These are phyloP conservation scores for Macropis europaea DNA, from an alignment of 2,888 invertebrate genomes.

Conservation along the genomic window DNA sequence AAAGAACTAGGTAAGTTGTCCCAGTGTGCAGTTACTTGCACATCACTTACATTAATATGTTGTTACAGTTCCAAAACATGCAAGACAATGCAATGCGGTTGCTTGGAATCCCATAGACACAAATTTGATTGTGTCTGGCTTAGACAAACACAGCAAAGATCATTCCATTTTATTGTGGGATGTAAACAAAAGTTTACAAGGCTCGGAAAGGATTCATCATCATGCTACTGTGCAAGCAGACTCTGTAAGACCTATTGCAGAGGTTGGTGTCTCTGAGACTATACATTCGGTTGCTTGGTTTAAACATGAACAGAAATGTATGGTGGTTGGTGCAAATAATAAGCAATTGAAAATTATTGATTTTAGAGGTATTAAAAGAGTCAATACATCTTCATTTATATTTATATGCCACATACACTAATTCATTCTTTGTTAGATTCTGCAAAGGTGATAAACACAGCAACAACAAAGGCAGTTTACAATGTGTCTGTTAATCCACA, in stretches of 20 bases:
- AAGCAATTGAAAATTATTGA: conserved; percentile 94
- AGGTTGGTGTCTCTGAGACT: conserved; percentile 91
- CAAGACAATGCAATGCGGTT: conserved; percentile 91
- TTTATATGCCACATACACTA: conserved; percentile 19
- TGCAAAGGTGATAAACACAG: conserved; percentile 85
- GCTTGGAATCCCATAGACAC: conserved; percentile 93
- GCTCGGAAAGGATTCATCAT: conserved; percentile 75
- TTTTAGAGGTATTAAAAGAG: conserved; percentile 86
- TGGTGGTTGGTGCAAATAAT: conserved; percentile 94
- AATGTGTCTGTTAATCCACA: conserved; percentile 91
- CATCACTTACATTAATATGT: conserved; percentile 2
- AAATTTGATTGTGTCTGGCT: conserved; percentile 91
- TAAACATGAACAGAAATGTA: conserved; percentile 85
- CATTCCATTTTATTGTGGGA: conserved; percentile 96
- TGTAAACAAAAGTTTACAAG: conserved; percentile 82
- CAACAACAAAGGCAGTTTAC: conserved; percentile 90
- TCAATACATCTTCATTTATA: neutral
- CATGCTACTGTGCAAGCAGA: conserved; percentile 80
- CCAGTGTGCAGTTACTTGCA: neutral
- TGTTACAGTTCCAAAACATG: conserved; percentile 88
- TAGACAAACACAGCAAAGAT: conserved; percentile 94
- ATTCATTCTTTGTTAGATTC: conserved; percentile 82
- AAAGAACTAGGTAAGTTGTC: conserved; percentile 86
- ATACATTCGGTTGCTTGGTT: conserved; percentile 94
- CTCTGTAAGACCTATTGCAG: conserved; percentile 84